These are phyloP conservation scores for Champsocephalus gunnari DNA, from an alignment of 2,797 vertebrate genomes.

Conservation along the genomic window DNA sequence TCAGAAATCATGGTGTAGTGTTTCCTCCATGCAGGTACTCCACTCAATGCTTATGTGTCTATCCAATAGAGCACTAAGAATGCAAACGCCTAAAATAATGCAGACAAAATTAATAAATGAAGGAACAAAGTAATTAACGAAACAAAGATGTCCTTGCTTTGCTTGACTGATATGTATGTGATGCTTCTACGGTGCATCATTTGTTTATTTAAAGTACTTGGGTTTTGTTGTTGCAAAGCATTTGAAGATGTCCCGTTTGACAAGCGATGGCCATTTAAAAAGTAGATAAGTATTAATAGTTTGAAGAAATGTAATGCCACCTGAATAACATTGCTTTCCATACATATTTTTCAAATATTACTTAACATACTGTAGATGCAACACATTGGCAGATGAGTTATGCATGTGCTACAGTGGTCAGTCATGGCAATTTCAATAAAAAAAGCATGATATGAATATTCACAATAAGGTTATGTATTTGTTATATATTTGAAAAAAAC, in stretches of 20 bases:
- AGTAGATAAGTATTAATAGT: too few relatives aligned
- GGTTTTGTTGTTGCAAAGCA: too few relatives aligned
- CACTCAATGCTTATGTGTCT: not conserved
- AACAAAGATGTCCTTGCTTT: not conserved
- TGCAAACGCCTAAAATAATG: not conserved
- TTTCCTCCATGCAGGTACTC: not conserved
- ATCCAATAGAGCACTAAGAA: not conserved
- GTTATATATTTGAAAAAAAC: not conserved
- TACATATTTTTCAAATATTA: not conserved
- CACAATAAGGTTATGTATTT: not conserved
- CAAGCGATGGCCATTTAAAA: not conserved
- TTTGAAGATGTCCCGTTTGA: too few relatives aligned
- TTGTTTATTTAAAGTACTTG: not conserved
- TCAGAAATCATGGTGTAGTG: not conserved
- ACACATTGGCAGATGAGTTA: not conserved
- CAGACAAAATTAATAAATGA: not conserved
- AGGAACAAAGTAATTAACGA: not conserved
- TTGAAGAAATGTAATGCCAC: too few relatives aligned
- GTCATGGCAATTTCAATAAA: too few relatives aligned
- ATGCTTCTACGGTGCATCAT: not conserved
- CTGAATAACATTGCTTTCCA: too few relatives aligned
- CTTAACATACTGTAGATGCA: not conserved
- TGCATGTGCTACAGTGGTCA: not conserved
- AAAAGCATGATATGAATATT: not conserved
- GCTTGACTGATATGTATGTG: not conserved